Evolutionary conservation across 1,140 invertebrate genomes (phyloP), one percentile per base, ranked within the genome.

Genomic region (Drosophila arawakana): DNA sequence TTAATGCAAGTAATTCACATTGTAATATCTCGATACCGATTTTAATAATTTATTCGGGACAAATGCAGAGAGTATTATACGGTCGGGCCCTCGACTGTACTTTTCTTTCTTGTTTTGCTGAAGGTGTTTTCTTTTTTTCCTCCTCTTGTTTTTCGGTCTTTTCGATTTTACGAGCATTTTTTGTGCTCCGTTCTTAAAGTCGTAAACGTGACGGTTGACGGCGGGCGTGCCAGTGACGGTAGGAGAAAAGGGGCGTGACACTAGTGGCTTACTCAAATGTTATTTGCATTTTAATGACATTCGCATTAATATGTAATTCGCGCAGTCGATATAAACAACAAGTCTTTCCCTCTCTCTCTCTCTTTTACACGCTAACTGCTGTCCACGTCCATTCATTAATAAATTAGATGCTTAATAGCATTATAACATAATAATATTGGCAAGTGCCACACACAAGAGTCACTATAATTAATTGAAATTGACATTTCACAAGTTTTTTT

Each of bases 211-310:
- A 39, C 68, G 47, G 8, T 57, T 15, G 35, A 1, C 6, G 10
- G 8, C 34, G 7, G 35, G 5, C 3, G 50, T 11, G 15, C 1
- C 3, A 21, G 41, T 13, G n/a, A 11, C 11, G 65, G 52, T 47
- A 43, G 30, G 30, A 21, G 55, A 13, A 65, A 58, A 52, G 67
- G 73, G 74, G 46, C 35, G 44, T 47, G 57, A 50, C 44, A 21
- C 55, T 47, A 34, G 46, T 11, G 37, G 7, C 21, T 21, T 11
- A 34, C 11, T n/a, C 57, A 61, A 54, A 63, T 80, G 77, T 11
- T 55, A 80, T 84, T 83, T 85, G 77, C 81, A 83, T 83, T 77
- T 80, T 70, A 84, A 80, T 80, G 81, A 73, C 68, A 37, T n/a
- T 68, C 72, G 80, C 62, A 62, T 44, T 34, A 47, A 70, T 44